Evolutionary conservation across 2,113 vertebrate species (phyloP).

Genomic region (Emydura subglobosa): DNA sequence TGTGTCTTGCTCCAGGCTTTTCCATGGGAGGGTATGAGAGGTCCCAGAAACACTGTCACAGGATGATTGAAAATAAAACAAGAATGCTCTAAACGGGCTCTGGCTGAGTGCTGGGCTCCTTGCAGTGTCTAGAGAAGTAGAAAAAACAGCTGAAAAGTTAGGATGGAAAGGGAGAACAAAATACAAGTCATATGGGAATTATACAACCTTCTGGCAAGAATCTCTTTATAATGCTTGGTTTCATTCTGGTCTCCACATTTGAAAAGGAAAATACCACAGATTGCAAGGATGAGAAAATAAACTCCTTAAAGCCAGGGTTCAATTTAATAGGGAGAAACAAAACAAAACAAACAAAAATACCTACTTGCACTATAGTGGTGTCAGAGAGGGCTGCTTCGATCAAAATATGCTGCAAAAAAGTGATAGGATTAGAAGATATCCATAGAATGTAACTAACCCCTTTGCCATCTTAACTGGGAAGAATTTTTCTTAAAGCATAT

Average conservation of each 20-base stretch:
- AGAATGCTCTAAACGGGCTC: neutral
- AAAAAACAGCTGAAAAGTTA: conserved; percentile 42
- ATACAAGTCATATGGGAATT: conserved; percentile 42
- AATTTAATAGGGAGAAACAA: neutral
- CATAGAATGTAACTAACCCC: neutral
- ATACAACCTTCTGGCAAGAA: conserved; percentile 41
- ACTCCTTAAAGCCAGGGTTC: neutral
- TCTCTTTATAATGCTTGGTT: conserved; percentile 12
- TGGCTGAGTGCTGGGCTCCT: conserved; percentile 29
- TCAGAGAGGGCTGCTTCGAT: neutral
- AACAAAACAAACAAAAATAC: neutral
- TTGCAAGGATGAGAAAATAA: conserved; percentile 26
- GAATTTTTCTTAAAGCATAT: neutral
- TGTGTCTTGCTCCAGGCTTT: neutral
- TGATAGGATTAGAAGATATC: neutral
- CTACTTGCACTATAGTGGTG: neutral
- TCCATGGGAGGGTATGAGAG: neutral
- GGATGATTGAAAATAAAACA: neutral
- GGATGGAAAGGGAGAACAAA: conserved; percentile 19
- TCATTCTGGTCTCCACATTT: neutral
- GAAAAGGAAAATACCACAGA: conserved; percentile 31
- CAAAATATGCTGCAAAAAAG: neutral
- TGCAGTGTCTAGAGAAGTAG: conserved; percentile 23
- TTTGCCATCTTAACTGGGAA: neutral
- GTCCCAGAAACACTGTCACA: neutral